phyloP scores from a whole-genome alignment of 1,140 invertebrate species.

The Drosophila miranda region DNA sequence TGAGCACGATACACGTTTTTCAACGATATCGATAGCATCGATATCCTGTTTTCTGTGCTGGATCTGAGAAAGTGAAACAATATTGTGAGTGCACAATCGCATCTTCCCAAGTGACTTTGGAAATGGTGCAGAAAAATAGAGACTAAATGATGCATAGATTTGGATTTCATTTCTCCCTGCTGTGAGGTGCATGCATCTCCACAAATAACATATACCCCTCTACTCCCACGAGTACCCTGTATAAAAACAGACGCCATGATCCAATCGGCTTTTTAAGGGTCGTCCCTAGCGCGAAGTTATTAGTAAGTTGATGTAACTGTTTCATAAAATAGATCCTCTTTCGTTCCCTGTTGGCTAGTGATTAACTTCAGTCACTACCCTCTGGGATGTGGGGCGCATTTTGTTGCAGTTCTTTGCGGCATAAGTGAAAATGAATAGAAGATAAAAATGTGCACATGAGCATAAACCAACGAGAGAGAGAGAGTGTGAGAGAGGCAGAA shows the following conservation, averaged over 20 bases:
- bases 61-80: too few species aligned
- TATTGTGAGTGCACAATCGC: too few species aligned
- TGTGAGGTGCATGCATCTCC: too few species aligned
- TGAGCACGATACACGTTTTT: constrained; percentile 9
- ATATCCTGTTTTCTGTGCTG: constrained; percentile 20
- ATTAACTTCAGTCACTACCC: constrained; percentile 6
- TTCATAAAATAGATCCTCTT: not conserved
- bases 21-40: constrained; percentile 21
- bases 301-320: constrained; percentile 21
- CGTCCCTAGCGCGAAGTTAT: constrained; percentile 10
- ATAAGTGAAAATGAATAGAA: constrained; percentile 78
- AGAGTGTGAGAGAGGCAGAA: constrained; percentile 6
- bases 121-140: too few species aligned
- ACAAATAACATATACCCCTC: not conserved
- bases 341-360: too few species aligned
- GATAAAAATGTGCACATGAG: constrained; percentile 59
- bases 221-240: constrained; percentile 14
- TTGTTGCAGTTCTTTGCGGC: constrained; percentile 62
- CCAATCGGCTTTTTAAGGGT: constrained; percentile 9
- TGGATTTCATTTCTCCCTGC: too few species aligned
- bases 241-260: constrained; percentile 28
- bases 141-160: too few species aligned
- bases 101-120: too few species aligned
- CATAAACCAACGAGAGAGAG: constrained; percentile 24
- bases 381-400: constrained; percentile 27